Evolutionary conservation across 2,888 invertebrate genomes (phyloP), one percentile per base, ranked within the genome.

Genomic region (Escarpia spicata): DNA sequence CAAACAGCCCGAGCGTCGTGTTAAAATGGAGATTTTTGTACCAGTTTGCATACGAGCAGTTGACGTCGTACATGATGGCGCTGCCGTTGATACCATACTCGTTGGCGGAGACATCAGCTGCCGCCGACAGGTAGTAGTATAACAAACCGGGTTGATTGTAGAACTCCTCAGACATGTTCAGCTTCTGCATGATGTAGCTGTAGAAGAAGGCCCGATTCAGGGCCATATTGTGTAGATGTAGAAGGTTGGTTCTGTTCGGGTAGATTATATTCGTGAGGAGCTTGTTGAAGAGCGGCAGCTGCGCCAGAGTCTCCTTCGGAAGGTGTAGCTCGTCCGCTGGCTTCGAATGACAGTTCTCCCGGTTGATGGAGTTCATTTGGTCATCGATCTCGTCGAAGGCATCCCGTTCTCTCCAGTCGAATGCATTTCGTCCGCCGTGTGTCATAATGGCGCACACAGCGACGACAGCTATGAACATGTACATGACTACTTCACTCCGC

Each of bases 171-270:
- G 94, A 93, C 58, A 93, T 93, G 92, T 95, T 95, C n/a, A 95
- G 93, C 92, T 94, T 95, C 93, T 95, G 95, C 43, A 94, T 94
- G 92, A 94, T 94, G 92, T 95, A 95, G 92, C 94, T 94, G 98
- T 98, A 99, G 96, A 98, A 99, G 96, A 99, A 99, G 0, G 99
- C 98, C 95, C 99, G 97, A 96, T 98, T 99, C 96, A 99, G 97
- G n/a, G 99, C 99, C 98, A 99, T 98, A 96, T 99, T 99, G 96
- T 99, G 99, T 93, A 99, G 97, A 97, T 99, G 99, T 93, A 99
- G 97, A 95, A 99, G 97, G 44, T 98, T 98, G 0, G 99, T 99
- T n/a, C 99, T 97, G 97, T 99, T 99, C 43, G 96, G 95, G 93
- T 92, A 99, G 97, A 15, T 99, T 98, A 97, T 99, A 95, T 95